Conservation (phyloP, 1,140 invertebrate genomes). For the Zaprionus davidi region DNA sequence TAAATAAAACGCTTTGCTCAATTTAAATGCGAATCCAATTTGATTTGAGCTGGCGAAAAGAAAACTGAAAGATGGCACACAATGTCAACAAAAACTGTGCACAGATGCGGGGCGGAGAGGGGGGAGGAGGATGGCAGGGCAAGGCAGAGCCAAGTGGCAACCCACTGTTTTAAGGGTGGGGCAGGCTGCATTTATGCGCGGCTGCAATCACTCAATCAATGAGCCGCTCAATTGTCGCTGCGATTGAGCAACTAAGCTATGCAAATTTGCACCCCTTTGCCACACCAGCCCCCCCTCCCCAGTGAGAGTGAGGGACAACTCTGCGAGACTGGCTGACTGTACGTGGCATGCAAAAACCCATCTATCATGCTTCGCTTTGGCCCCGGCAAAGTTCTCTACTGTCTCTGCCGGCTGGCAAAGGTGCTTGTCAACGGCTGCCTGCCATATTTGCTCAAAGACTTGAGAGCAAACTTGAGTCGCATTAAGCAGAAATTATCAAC, state of each 20-base stretch:
- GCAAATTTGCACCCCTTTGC: slow-evolving; percentile 58
- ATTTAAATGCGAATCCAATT: slow-evolving; percentile 76
- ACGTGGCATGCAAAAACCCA: slow-evolving; percentile 43
- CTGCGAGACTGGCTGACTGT: neutral
- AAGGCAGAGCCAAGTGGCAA: neutral
- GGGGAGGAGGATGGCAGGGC: neutral
- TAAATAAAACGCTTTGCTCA: slow-evolving; percentile 63
- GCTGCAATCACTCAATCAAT: slow-evolving; percentile 67
- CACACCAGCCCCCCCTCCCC: neutral
- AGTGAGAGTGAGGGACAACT: too few species aligned
- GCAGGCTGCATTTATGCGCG: slow-evolving; percentile 48
- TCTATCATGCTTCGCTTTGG: slow-evolving; percentile 43
- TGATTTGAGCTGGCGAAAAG: slow-evolving; percentile 63
- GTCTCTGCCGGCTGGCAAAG: slow-evolving; percentile 25
- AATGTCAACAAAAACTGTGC: slow-evolving; percentile 73
- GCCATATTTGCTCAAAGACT: slow-evolving; percentile 75
- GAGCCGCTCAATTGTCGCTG: slow-evolving; percentile 75
- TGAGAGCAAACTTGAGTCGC: slow-evolving; percentile 77
- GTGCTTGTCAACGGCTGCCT: slow-evolving; percentile 51
- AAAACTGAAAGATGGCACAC: slow-evolving; percentile 61
- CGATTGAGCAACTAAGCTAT: slow-evolving; percentile 78
- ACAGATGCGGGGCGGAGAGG: slow-evolving; percentile 3
- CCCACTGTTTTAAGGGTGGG: slow-evolving; percentile 24
- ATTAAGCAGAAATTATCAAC: slow-evolving; percentile 77
- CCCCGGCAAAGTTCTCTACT: slow-evolving; percentile 28